Base-by-base conservation (phyloP, 2,888 invertebrate species). In the Odontocerum albicorne region DNA sequence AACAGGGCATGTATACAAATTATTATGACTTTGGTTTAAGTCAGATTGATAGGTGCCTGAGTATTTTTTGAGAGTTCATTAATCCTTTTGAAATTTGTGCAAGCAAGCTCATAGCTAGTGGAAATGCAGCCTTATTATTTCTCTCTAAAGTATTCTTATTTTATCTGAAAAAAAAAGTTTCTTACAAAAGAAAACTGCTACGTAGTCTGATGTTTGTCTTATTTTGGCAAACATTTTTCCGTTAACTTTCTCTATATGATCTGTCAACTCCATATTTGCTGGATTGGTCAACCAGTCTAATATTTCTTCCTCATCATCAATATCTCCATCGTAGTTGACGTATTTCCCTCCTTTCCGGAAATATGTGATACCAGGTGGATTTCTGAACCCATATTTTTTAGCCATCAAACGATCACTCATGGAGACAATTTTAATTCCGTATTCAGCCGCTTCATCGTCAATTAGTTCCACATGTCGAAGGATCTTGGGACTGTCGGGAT, bases 181-280 rank as follows among this genome's bases (percentile, higher is more conserved):
- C 90, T 87, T 80, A 94, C 94, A 95, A 82, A 95, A 91, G 74
- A 94, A 92, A 47, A 92, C 93, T 4, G 94, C 94, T 20, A 94
- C 84, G 68, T 93, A 93, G 68, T 94, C 93, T 0, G 92, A 91
- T 21, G 88, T 85, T 67, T 92, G 90, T 38, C 91, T 80, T 65
- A 95, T 90, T 72, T 94, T 92, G 59, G 92, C 88, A 67, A 95
- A 92, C 95, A 95, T 95, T 74, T 94, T 93, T 52, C 83, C 80
- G 69, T 95, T 95, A 10, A 95, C 93, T 68, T 89, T 84, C 70
- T 95, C 95, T 49, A 95, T 95, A 63, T 91, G 90, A 72, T 95
- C 95, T 3, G 90, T 92, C 57, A 94, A 79, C 72, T 95, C 94
- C 94, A 95, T 94, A 65, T 94, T 95, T 65, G 91, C 90, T 0